Percentiles rank a stretch among this genome's conserved stretches.
Evolutionary conservation across 1,140 invertebrate genomes (phyloP).

Genomic region (Leptinotarsa defecta): DNA sequence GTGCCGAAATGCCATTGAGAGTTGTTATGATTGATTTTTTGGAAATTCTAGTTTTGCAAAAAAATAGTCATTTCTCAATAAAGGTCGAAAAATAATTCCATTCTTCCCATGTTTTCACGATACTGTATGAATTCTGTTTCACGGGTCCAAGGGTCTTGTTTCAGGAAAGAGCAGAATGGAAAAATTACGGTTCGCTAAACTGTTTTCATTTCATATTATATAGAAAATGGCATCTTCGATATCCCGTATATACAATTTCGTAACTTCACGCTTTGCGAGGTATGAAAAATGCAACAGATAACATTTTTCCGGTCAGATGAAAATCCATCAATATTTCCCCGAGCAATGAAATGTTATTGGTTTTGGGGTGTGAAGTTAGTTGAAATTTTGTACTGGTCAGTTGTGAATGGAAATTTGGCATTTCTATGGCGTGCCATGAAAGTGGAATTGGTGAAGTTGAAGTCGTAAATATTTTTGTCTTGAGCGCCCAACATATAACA

Average conservation of each 20-base stretch:
- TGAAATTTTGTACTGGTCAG: background rate
- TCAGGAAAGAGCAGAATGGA: conserved; percentile 5
- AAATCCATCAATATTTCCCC: conserved; percentile 13
- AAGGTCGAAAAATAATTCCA: no score
- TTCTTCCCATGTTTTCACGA: no score
- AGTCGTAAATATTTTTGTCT: no score
- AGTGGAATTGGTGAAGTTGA: no score
- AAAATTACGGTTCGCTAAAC: conserved; percentile 7
- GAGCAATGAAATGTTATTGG: conserved; percentile 1
- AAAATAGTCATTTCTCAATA: no score
- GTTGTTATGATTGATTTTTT: no score
- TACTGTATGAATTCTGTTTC: no score
- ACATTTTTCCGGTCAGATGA: conserved; percentile 13
- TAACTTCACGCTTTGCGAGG: conserved; percentile 15
- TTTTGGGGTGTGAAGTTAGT: background rate
- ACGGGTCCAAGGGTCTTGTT: background rate
- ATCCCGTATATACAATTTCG: conserved; percentile 2
- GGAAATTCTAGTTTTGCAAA: no score
- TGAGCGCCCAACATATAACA: no score
- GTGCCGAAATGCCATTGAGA: no score
- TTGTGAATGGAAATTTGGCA: background rate
- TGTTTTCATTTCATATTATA: conserved; percentile 20
- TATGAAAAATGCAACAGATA: conserved; percentile 20
- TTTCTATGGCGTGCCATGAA: background rate
- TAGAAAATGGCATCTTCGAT: conserved; percentile 15